Conservation (phyloP, 2,113 vertebrate genomes). For the Pagrus major region DNA sequence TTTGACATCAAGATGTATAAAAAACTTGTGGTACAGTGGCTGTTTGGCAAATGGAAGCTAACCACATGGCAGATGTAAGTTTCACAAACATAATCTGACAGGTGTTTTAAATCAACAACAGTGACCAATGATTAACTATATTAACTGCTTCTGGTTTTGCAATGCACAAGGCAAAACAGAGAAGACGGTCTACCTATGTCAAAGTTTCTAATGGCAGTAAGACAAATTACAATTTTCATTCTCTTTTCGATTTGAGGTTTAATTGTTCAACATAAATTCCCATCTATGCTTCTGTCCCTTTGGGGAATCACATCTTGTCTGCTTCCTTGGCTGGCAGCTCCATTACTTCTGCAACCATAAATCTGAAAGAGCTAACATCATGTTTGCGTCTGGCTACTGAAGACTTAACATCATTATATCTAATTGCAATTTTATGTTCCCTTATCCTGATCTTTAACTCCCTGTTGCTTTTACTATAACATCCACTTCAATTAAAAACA, state of each 20-base stretch:
- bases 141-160: conserved; percentile 1
- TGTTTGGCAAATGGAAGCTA: neutral
- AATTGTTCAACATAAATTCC: conserved; percentile 24
- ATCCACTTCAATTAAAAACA: conserved; percentile 1
- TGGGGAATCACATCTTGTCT: conserved; percentile 14
- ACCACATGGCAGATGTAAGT: neutral
- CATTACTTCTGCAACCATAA: conserved; percentile 22
- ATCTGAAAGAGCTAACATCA: conserved; percentile 28
- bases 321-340: conserved; percentile 18
- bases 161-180: neutral
- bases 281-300: conserved; percentile 5
- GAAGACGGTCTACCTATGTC: neutral
- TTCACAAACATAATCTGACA: conserved; percentile 18
- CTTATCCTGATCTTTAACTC: conserved; percentile 44
- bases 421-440: conserved; percentile 54
- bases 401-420: conserved; percentile 45
- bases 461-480: conserved; percentile 34
- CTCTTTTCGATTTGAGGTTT: conserved; percentile 13
- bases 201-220: conserved; percentile 1
- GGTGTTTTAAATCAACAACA: conserved; percentile 17
- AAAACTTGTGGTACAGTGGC: neutral
- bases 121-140: neutral
- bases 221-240: conserved; percentile 4
- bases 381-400: conserved; percentile 42
- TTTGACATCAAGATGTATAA: conserved; percentile 3